Base-by-base conservation (phyloP, 2,113 vertebrate species). In the Rhipidura dahli region DNA sequence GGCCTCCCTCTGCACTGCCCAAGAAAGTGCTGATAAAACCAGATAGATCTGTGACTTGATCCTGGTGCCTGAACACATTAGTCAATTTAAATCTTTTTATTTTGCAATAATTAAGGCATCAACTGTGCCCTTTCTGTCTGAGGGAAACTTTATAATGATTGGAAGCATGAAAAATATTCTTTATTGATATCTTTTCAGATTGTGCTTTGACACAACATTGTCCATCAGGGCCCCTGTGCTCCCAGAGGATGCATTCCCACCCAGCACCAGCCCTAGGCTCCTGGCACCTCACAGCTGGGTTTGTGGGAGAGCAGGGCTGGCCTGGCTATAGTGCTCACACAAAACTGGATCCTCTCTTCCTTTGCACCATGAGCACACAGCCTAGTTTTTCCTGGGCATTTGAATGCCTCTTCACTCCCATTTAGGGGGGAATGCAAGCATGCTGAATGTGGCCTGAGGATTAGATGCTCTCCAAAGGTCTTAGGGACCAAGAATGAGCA, bases 41-140 rank as follows among this genome's bases (percentile, higher is more conserved):
- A 87, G 85, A 96, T 63, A 91, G 92, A 92, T 95, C 91, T 87
- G 94, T 88, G 96, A 70, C 93, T 94, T 68, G 71, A 72, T 94
- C 78, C 92, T 94, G 87, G 90, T 90, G 89, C 70, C 90, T 90
- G 96, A 94, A 96, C 87, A 91, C 76, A 96, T 97, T 95, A 97
- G 57, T 89, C 94, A 97, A 96, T 96, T 96, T 97, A 96, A 97
- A 96, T 97, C 83, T 94, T 96, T 97, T 97, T 93, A 81, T 97
- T 95, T 96, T 95, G 87, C 94, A 96, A 97, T 97, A 97, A 97
- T 97, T 94, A 96, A 85, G 77, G 65, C 90, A 94, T 95, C 20
- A 56, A 75, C 83, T 93, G 65, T 68, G 70, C 73, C 94, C 84
- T 96, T 97, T 93, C 93, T 63, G 93, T 89, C 94, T 93, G 86